Evolutionary conservation across 2,888 invertebrate genomes (phyloP).

Genomic region (Tromatobia lineatoria): DNA sequence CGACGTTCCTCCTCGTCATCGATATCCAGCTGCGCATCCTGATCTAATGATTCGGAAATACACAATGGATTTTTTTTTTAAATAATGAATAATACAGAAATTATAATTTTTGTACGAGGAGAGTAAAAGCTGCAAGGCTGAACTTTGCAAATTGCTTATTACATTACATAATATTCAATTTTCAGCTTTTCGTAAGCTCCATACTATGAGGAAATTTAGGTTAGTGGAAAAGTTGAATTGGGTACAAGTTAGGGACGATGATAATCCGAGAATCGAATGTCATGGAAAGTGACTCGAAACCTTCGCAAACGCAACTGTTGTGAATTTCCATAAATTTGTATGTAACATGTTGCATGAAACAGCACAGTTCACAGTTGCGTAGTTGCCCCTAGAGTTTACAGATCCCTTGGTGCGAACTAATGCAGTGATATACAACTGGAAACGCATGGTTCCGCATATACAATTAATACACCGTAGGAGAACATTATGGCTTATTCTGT

Average conservation of each 20-base stretch:
- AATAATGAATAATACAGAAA: background rate
- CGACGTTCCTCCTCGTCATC: conserved; percentile 86
- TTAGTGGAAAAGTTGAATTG: background rate
- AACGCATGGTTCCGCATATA: conserved; percentile 13
- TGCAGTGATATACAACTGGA: conserved; percentile 13
- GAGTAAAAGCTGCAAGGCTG: too few relatives aligned
- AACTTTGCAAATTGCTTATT: too few relatives aligned
- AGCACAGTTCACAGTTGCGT: background rate
- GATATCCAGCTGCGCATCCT: conserved; percentile 77
- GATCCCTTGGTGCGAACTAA: conserved; percentile 10
- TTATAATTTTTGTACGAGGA: too few relatives aligned
- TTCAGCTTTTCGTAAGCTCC: too few relatives aligned
- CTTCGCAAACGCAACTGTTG: background rate
- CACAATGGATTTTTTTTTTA: too few relatives aligned
- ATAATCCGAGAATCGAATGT: background rate
- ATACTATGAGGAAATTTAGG: background rate
- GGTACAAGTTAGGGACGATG: too few relatives aligned
- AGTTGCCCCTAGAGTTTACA: conserved; percentile 8
- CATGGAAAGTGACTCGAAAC: background rate
- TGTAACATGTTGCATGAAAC: background rate
- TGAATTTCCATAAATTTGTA: conserved; percentile 26
- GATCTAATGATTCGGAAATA: conserved; percentile 56
- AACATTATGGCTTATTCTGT: conserved; percentile 4
- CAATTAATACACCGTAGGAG: conserved; percentile 23
- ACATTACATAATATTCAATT: too few relatives aligned